Conservation (phyloP, 2,113 vertebrate species). For the Seriola rivoliana region DNA sequence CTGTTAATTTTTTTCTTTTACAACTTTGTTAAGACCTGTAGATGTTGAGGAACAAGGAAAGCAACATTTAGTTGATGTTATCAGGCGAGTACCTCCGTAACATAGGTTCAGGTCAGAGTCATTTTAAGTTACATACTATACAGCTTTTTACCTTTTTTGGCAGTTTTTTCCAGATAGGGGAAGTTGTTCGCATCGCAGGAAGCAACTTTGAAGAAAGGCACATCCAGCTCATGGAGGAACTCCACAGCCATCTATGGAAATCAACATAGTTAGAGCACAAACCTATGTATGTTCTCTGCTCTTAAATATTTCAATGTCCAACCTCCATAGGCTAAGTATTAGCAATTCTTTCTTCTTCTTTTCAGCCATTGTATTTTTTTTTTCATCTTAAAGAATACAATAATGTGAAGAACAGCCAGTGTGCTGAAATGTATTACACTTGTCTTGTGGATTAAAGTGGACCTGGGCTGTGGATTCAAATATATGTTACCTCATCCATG, state of each 20-base stretch:
- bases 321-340: neutral
- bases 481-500: conserved; percentile 94
- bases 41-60: too few relatives aligned
- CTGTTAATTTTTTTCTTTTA: too few relatives aligned
- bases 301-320: neutral
- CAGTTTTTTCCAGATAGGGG: conserved; percentile 93
- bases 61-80: too few relatives aligned
- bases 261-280: neutral
- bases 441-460: neutral
- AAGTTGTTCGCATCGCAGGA: conserved; percentile 95
- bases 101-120: neutral
- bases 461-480: neutral
- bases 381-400: neutral
- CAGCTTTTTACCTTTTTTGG: conserved; percentile 89
- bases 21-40: too few relatives aligned
- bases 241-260: conserved; percentile 93
- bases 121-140: neutral
- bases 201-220: conserved; percentile 98
- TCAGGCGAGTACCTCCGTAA: too few relatives aligned
- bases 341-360: neutral
- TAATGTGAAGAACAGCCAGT: neutral
- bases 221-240: conserved; percentile 93
- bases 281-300: neutral
- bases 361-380: neutral
- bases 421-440: neutral